These are phyloP conservation scores for Pollimyrus isidori DNA, from an alignment of 2,113 vertebrate genomes.

Conservation along the genomic window DNA sequence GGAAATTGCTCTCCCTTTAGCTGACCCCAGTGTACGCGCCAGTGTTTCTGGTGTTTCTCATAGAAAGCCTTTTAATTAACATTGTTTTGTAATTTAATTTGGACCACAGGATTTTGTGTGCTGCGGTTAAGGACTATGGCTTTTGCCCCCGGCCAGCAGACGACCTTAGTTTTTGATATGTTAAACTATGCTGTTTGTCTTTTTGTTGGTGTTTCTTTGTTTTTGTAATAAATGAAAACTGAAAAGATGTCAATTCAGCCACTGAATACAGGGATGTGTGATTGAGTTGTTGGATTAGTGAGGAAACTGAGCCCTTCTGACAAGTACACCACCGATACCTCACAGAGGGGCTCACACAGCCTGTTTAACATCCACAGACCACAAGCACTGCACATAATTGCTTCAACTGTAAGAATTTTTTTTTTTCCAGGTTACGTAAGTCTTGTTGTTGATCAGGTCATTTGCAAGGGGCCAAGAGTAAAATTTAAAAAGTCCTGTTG, in stretches of 20 bases:
- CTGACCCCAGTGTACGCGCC: not conserved
- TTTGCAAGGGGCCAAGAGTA: not conserved
- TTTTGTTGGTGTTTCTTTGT: constrained; percentile 3
- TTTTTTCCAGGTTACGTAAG: not conserved
- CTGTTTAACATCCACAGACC: not conserved
- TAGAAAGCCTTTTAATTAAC: constrained; percentile 8
- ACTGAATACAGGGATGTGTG: not conserved
- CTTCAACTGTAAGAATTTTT: not conserved
- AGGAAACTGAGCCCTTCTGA: not conserved
- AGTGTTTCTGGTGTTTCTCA: not conserved
- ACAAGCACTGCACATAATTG: not conserved
- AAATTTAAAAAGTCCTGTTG: not conserved
- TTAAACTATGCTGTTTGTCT: constrained; percentile 26
- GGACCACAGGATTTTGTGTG: not conserved
- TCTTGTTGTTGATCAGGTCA: not conserved
- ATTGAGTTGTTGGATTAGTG: not conserved
- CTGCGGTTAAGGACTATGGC: not conserved
- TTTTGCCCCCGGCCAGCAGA: not conserved
- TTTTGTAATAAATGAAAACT: constrained; percentile 16
- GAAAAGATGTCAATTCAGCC: constrained; percentile 8
- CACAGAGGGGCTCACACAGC: not conserved
- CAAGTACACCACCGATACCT: not conserved
- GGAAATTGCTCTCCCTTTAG: not conserved
- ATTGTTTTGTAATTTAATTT: constrained; percentile 17
- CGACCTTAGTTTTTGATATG: constrained; percentile 15